Evolutionary conservation across 64 coral and sea anemone genomes (phyloP).

Genomic region (Actinia equina): DNA sequence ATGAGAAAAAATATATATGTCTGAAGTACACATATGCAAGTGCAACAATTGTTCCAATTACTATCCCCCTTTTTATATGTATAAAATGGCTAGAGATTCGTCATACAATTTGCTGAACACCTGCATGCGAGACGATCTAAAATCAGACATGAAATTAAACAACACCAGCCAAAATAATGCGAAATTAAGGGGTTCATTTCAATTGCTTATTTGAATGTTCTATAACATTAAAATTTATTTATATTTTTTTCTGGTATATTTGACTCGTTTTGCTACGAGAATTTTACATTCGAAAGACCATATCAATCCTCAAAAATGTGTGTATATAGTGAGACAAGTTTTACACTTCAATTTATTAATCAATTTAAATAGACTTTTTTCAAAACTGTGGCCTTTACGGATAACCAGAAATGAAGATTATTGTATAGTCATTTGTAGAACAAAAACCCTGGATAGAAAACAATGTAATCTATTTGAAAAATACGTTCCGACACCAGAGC

Average conservation of each 20-base stretch:
- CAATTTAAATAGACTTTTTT: constrained; percentile 28
- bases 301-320: neutral
- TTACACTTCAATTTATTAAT: constrained; percentile 14
- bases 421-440: neutral
- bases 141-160: constrained; percentile 19
- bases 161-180: constrained; percentile 5
- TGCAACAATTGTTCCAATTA: neutral
- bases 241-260: neutral
- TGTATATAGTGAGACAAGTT: neutral
- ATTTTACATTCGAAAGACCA: neutral
- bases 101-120: constrained; percentile 3
- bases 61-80: neutral
- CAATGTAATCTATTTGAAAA: neutral
- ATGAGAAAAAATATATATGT: neutral
- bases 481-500: neutral
- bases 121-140: neutral
- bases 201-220: neutral
- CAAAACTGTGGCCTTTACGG: constrained; percentile 14
- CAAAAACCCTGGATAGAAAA: neutral
- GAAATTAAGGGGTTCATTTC: constrained; percentile 1
- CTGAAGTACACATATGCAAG: neutral
- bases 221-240: neutral
- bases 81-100: constrained; percentile 18
- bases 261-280: neutral
- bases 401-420: constrained; percentile 8